Base-by-base conservation (phyloP, 2,797 vertebrate species). In the Tapera naevia region DNA sequence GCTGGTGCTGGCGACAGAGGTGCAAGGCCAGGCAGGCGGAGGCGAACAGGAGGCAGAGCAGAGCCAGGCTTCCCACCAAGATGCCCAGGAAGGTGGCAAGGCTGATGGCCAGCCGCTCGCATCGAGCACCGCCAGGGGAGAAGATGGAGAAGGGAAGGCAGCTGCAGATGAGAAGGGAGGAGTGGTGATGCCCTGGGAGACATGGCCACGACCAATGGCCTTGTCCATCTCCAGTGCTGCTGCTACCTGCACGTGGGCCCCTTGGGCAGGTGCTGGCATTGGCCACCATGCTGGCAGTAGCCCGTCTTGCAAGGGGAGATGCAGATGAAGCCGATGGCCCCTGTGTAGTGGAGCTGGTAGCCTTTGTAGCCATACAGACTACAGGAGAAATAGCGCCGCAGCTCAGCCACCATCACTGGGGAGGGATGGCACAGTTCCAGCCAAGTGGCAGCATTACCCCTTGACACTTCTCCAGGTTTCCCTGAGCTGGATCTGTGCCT, bases 111-210 rank as follows among this genome's bases (percentile, higher is more conserved):
- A 98, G 86, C 27, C 32, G 35, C 70, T 98, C 96, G 0, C 98
- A 98, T 33, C 0, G 97, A 7, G 70, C 1, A 0, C 98, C 98
- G 0, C 87, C 45, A 1, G 96, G 76, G 4, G 58, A 85, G 84
- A 97, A 98, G 91, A 98, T 95, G 89, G 97, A 96, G 95, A 95
- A 98, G 25, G 97, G 72, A 60, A 65, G 30, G 54, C 98, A 98
- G 79, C 98, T 98, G 95, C 0, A 13, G 41, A 22, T 30, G 80
- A 13, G 15, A 57, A 93, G 4, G 80, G 50, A 95, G 22, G 9
- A 65, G 5, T 0, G 0, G 10, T 67, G 76, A 54, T 46, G 60
- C 41, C 0, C 0, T 4, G 22, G 28, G 39, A 50, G 45, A 37
- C 7, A 4, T 1, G 5, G 62, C 48, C 0, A 1, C 17, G 28